phyloP scores from a whole-genome alignment of 2,797 vertebrate genomes.

The Steatocranus sp. region DNA sequence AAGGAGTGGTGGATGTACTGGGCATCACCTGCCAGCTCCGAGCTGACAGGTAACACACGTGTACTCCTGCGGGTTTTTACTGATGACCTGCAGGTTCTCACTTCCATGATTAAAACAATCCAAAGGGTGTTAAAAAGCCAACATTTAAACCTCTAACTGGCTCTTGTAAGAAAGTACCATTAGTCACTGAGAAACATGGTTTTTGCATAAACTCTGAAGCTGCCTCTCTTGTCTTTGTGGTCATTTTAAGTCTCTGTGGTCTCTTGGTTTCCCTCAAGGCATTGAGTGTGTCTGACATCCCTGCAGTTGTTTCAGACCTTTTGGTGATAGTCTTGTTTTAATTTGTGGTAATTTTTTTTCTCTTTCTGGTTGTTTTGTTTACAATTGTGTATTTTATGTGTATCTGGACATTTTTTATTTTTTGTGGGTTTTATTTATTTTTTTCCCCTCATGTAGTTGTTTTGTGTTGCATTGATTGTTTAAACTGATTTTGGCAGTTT shows the following conservation, averaged over 20 bases:
- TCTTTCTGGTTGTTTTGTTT: background rate
- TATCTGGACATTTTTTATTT: background rate
- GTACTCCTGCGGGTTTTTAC: background rate
- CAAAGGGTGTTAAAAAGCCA: background rate
- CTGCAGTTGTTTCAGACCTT: background rate
- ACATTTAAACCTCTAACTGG: background rate
- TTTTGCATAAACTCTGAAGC: background rate
- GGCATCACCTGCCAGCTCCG: constrained; percentile 89
- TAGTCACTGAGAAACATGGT: background rate
- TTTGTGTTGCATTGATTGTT: background rate
- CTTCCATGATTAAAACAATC: background rate
- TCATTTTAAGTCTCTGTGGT: background rate
- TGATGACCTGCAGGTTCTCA: background rate
- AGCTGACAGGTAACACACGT: constrained; percentile 77
- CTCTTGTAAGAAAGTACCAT: background rate
- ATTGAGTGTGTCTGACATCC: background rate
- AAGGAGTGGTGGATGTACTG: constrained; percentile 84
- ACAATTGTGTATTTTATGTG: background rate
- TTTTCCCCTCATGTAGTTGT: background rate
- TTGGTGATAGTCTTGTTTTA: background rate
- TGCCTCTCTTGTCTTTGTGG: background rate
- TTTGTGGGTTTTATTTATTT: background rate
- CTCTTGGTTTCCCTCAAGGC: background rate
- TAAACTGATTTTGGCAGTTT: background rate
- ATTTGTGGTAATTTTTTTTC: background rate